Evolutionary conservation across 2,113 vertebrate species (phyloP).

Genomic region (Telmatochromis sp.): DNA sequence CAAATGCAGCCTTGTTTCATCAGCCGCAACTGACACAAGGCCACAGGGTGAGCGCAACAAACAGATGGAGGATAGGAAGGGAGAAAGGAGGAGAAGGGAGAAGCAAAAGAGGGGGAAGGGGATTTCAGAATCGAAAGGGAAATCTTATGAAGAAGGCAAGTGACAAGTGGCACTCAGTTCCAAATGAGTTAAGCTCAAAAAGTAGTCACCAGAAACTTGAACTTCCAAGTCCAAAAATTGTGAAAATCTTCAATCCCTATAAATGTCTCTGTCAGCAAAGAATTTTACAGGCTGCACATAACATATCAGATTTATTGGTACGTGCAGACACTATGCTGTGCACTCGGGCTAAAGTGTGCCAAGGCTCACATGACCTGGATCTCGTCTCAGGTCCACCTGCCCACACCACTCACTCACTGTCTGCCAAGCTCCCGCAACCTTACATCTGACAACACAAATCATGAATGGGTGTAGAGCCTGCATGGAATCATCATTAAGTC

Average conservation of each 20-base stretch:
- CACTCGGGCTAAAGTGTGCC: slow-evolving; percentile 63
- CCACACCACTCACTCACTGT: slow-evolving; percentile 37
- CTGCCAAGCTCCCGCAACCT: neutral
- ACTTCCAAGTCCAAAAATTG: neutral
- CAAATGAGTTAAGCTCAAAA: neutral
- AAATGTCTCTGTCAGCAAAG: neutral
- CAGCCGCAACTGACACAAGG: slow-evolving; percentile 38
- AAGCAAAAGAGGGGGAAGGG: neutral
- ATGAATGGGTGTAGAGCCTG: neutral
- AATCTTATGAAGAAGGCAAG: neutral
- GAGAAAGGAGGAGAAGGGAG: neutral
- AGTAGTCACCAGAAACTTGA: slow-evolving; percentile 7
- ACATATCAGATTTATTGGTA: slow-evolving; percentile 21
- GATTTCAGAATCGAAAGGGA: neutral
- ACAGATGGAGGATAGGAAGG: slow-evolving; percentile 53
- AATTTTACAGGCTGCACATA: neutral
- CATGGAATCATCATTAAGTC: neutral
- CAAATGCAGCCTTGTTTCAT: slow-evolving; percentile 57
- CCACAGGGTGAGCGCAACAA: slow-evolving; percentile 56
- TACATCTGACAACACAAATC: neutral
- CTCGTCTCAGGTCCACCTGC: slow-evolving; percentile 41
- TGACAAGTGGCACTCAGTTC: neutral
- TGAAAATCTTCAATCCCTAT: neutral
- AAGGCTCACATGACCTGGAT: slow-evolving; percentile 27
- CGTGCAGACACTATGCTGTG: slow-evolving; percentile 27